phyloP scores from a whole-genome alignment of 2,797 vertebrate genomes.

The Arnoldichthys spilopterus region DNA sequence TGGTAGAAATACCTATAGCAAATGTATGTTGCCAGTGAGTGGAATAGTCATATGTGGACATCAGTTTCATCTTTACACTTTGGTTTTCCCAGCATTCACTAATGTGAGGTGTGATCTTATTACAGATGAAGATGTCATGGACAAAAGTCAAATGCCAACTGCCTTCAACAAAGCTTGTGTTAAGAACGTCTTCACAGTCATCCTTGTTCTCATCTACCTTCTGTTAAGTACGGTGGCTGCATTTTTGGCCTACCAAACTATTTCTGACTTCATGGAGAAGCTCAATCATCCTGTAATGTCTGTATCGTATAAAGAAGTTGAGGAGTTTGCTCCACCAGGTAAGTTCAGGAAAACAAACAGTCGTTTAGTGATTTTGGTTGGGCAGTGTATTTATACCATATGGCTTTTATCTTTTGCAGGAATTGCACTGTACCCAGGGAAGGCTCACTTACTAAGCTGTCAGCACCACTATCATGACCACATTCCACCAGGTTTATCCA shows the following conservation, averaged over 20 bases:
- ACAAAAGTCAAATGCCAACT: slow-evolving; percentile 64
- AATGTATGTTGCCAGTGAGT: background rate
- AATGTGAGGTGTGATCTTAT: slow-evolving; percentile 15
- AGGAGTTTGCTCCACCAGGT: slow-evolving; percentile 89
- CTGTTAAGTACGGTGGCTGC: slow-evolving; percentile 89
- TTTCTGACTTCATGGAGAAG: slow-evolving; percentile 91
- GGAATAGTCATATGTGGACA: background rate
- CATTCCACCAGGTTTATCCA: slow-evolving; percentile 85
- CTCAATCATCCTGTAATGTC: slow-evolving; percentile 96
- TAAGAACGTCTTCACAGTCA: slow-evolving; percentile 91
- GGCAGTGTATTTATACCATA: background rate
- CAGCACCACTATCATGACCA: slow-evolving; percentile 88
- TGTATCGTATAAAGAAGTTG: slow-evolving; percentile 93
- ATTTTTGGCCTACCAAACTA: slow-evolving; percentile 96
- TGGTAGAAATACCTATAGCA: background rate
- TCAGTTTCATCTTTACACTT: background rate
- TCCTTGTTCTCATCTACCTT: slow-evolving; percentile 94
- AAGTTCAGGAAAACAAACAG: background rate
- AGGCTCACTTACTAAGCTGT: slow-evolving; percentile 89
- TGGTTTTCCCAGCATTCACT: background rate
- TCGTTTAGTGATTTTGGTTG: background rate
- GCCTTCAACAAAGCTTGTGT: slow-evolving; percentile 90
- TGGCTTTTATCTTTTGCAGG: slow-evolving; percentile 71
- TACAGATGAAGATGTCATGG: slow-evolving; percentile 77
- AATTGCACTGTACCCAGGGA: slow-evolving; percentile 90